Evolutionary conservation across 2,113 vertebrate genomes (phyloP).

Genomic region (Antigone vipio): DNA sequence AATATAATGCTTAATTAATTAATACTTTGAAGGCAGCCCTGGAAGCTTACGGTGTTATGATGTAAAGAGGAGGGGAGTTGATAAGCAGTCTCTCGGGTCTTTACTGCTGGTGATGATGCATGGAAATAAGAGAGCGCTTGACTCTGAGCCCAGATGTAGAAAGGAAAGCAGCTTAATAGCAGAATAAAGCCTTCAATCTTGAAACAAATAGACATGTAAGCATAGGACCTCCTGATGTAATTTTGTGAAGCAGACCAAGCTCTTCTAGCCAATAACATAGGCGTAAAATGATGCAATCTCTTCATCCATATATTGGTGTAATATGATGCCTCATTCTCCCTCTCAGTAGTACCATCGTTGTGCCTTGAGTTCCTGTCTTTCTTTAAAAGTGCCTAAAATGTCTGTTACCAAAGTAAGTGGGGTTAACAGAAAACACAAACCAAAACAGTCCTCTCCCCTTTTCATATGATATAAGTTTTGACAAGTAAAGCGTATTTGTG

Average conservation of each 20-base stretch:
- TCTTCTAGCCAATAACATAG: not conserved
- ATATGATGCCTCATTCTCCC: not conserved
- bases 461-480: not conserved
- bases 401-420: not conserved
- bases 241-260: not conserved
- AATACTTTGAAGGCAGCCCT: not conserved
- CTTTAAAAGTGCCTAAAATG: not conserved
- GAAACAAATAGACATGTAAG: not conserved
- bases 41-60: not conserved
- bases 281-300: not conserved
- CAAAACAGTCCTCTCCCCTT: not conserved
- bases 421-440: not conserved
- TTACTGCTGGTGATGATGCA: not conserved
- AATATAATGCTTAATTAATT: not conserved
- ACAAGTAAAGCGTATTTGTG: not conserved
- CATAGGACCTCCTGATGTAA: not conserved
- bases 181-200: conserved; percentile 11
- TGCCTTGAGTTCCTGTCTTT: not conserved
- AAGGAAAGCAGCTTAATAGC: not conserved
- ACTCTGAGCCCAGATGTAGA: not conserved
- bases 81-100: not conserved
- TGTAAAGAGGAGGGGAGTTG: not conserved
- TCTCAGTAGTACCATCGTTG: not conserved
- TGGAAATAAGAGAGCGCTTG: not conserved
- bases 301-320: not conserved